phyloP scores from a whole-genome alignment of 2,888 invertebrate species.

The Operophtera brumata region DNA sequence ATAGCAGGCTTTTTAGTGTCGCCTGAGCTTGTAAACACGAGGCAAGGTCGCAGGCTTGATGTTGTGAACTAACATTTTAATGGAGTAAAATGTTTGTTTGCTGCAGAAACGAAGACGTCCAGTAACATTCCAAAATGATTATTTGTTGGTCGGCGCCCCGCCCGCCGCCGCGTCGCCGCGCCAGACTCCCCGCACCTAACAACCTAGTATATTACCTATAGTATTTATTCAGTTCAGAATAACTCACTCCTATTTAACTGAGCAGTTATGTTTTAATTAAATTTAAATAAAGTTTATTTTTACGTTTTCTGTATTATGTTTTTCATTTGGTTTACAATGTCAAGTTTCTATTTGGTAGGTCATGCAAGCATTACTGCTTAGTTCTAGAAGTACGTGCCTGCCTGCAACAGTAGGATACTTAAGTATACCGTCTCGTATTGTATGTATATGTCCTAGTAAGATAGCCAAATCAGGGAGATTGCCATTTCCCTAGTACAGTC shows the following conservation, averaged over 20 bases:
- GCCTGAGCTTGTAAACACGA: conserved; percentile 15
- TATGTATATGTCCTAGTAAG: no score
- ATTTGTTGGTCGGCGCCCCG: conserved; percentile 49
- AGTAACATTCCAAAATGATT: conserved; percentile 78
- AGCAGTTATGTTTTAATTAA: conserved; percentile 68
- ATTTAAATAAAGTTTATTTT: conserved; percentile 75
- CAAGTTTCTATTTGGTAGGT: background rate
- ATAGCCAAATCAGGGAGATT: no score
- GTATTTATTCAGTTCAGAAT: conserved; percentile 62
- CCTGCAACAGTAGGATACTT: no score
- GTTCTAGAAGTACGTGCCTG: conserved; percentile 2
- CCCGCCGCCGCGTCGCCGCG: conserved; percentile 34
- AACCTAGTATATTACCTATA: conserved; percentile 39
- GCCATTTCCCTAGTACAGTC: no score
- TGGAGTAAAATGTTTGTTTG: conserved; percentile 69
- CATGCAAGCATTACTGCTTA: conserved; percentile 16
- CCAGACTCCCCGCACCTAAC: conserved; percentile 36
- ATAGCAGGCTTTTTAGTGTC: conserved; percentile 16
- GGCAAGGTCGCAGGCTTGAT: conserved; percentile 5
- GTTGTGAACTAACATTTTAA: conserved; percentile 61
- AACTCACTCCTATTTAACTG: conserved; percentile 54
- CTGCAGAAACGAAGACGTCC: conserved; percentile 75
- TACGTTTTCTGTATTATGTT: conserved; percentile 71
- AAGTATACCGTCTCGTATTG: background rate
- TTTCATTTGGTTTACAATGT: conserved; percentile 45